Evolutionary conservation across 2,797 vertebrate species (phyloP).

Genomic region (Enteromius thamalakanensis): DNA sequence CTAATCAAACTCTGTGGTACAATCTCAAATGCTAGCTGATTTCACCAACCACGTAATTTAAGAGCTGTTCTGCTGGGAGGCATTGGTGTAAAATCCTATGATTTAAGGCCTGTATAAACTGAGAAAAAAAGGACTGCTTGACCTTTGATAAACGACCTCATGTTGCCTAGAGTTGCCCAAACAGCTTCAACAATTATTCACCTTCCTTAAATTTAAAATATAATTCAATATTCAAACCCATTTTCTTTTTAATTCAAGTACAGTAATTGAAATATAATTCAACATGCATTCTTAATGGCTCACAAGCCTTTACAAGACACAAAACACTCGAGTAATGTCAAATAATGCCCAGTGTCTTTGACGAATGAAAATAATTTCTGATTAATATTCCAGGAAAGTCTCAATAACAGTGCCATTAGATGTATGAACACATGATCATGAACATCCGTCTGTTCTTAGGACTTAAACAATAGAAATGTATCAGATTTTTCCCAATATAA

Average conservation of each 20-base stretch:
- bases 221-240: neutral
- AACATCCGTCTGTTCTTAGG: constrained; percentile 37
- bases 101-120: neutral
- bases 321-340: neutral
- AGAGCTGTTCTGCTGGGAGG: neutral
- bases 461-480: neutral
- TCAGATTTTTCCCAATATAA: neutral
- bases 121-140: neutral
- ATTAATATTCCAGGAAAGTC: neutral
- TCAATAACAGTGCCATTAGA: constrained; percentile 20
- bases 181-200: neutral
- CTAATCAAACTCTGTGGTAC: constrained; percentile 5
- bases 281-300: neutral
- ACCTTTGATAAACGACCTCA: neutral
- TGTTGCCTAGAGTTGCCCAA: neutral
- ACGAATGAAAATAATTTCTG: neutral
- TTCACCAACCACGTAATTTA: constrained; percentile 10
- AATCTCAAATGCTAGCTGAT: constrained; percentile 1
- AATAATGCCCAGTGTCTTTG: neutral
- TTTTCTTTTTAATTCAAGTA: neutral
- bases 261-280: neutral
- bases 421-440: constrained; percentile 50
- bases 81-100: constrained; percentile 12
- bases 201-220: neutral
- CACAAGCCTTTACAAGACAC: neutral